Base-by-base conservation (phyloP, 2,113 vertebrate genomes). In the Melanotaenia duboulayi region DNA sequence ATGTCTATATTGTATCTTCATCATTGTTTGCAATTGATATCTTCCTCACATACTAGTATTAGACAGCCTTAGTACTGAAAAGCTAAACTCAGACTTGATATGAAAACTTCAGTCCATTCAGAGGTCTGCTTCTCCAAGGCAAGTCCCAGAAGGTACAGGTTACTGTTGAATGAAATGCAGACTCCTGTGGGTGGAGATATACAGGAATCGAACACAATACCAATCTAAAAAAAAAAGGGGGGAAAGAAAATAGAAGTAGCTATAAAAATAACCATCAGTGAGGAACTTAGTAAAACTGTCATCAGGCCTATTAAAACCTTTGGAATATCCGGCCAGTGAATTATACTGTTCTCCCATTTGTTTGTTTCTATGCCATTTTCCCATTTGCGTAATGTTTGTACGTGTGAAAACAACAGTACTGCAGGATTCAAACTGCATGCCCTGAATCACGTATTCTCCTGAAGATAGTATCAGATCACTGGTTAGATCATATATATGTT, bases 211-310 rank as follows among this genome's bases (percentile, higher is more conserved):
- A 87, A 80, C 81, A 93, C 91, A 93, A 92, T 91, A 76, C 81
- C 28, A 24, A 73, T 78, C 72, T 54, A 59, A 32, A 19, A 42
- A 71, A 81, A 64, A n/a, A n/a, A n/a, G 50, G 22, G 6, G 23
- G 19, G 74, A 82, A 78, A 56, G 55, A 32, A 20, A 80, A 84
- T 35, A 79, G 35, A 63, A 24, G 44, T 24, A 17, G 46, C 58
- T 69, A 58, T 89, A 90, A 92, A 91, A 91, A 94, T 92, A 93
- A 79, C 71, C 69, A 81, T 90, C 80, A 89, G 74, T 90, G 84
- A 81, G 82, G 74, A 83, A 83, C 87, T 88, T 65, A 42, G 84
- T 92, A 91, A 91, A 92, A 60, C 85, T 91, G 91, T 92, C 89
- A 91, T 90, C 91, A 71, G 25, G 63, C 49, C 88, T 81, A 86